A percentile compares a stretch with the other conserved stretches of the same genome.
Evolutionary conservation across 2,113 vertebrate genomes (phyloP).

Genomic region (Elgaria multicarinata): DNA sequence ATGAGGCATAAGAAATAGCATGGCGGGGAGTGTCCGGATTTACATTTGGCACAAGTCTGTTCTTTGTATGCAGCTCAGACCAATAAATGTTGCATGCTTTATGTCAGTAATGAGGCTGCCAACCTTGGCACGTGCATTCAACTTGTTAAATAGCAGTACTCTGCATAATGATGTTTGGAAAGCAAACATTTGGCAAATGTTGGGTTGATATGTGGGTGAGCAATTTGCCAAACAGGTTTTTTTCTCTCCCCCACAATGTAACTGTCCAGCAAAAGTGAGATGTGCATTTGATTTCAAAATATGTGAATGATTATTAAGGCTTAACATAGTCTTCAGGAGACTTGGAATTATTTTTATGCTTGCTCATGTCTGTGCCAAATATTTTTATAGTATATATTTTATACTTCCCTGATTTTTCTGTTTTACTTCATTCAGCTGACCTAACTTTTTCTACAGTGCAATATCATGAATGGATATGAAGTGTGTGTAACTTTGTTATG

Average conservation of each 20-base stretch:
- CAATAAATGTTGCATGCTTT: slow-evolving; percentile 48
- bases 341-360: slow-evolving; percentile 60
- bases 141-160: slow-evolving; percentile 49
- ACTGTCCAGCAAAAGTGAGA: slow-evolving; percentile 42
- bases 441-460: slow-evolving; percentile 44
- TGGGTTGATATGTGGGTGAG: slow-evolving; percentile 65
- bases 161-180: slow-evolving; percentile 55
- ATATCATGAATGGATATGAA: slow-evolving; percentile 42
- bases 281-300: slow-evolving; percentile 55
- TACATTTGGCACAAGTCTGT: neutral
- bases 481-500: neutral
- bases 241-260: slow-evolving; percentile 41
- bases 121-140: slow-evolving; percentile 43
- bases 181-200: slow-evolving; percentile 59
- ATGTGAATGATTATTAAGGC: slow-evolving; percentile 56
- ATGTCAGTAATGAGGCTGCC: slow-evolving; percentile 35
- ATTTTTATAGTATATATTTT: slow-evolving; percentile 53
- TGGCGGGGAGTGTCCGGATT: slow-evolving; percentile 27
- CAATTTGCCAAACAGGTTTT: slow-evolving; percentile 51
- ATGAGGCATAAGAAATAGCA: slow-evolving; percentile 21
- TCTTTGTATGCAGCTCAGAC: slow-evolving; percentile 24
- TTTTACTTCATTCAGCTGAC: neutral
- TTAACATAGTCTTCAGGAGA: slow-evolving; percentile 54
- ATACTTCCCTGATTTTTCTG: slow-evolving; percentile 50
- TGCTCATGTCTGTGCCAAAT: slow-evolving; percentile 50